These are phyloP conservation scores for Apostichopus japonicus DNA, from an alignment of 35 echinoderm and acorn worm genomes.

Conservation along the genomic window DNA sequence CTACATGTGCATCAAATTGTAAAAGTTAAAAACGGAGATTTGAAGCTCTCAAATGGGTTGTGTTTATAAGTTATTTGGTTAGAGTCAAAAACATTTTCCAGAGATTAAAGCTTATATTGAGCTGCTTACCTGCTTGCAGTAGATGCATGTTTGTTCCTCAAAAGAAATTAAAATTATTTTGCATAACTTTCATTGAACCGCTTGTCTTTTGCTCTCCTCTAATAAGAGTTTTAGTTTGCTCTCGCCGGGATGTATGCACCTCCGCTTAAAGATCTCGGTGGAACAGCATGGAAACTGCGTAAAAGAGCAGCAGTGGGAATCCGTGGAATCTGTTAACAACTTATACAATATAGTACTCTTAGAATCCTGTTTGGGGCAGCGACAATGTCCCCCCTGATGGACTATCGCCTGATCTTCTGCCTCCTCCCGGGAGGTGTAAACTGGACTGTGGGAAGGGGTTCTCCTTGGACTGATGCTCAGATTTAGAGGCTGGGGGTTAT, in stretches of 20 bases:
- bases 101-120: not conserved
- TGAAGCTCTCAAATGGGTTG: too few species aligned
- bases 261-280: slow-evolving; percentile 54
- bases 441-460: slow-evolving; percentile 21
- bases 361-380: slow-evolving; percentile 83
- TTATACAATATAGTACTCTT: slow-evolving; percentile 95
- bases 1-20: too few species aligned
- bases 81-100: too few species aligned
- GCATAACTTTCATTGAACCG: slow-evolving; percentile 33
- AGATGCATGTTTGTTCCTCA: not conserved
- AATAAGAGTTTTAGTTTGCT: slow-evolving; percentile 93
- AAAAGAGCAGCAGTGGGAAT: slow-evolving; percentile 47
- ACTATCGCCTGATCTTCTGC: not conserved
- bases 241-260: slow-evolving; percentile 47
- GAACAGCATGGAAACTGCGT: slow-evolving; percentile 62
- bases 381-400: slow-evolving; percentile 54
- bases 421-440: slow-evolving; percentile 6
- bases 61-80: too few species aligned
- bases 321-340: slow-evolving; percentile 69
- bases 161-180: slow-evolving; percentile 19
- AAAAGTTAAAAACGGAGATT: too few species aligned
- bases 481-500: slow-evolving; percentile 60
- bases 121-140: not conserved
- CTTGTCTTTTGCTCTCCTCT: slow-evolving; percentile 85
- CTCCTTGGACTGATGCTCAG: slow-evolving; percentile 50